A percentile compares a stretch with the other conserved stretches of the same genome.
Evolutionary conservation across 2,888 invertebrate species (phyloP).

Genomic region (Homarus gammarus): DNA sequence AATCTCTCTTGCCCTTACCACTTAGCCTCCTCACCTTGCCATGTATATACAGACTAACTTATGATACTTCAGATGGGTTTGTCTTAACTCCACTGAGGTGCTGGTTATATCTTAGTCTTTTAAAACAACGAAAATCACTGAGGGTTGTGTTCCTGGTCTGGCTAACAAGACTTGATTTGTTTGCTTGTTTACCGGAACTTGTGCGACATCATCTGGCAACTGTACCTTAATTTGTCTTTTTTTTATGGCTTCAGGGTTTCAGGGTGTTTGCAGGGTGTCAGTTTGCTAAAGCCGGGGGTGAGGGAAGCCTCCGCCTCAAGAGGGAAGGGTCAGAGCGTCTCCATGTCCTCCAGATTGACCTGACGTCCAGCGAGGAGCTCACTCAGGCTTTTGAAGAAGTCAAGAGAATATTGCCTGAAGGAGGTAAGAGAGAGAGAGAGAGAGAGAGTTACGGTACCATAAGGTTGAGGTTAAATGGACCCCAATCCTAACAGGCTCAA

Average conservation of each 20-base stretch:
- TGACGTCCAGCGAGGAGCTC: slow-evolving; percentile 79
- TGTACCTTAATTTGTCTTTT: background rate
- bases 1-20: no score
- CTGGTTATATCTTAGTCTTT: no score
- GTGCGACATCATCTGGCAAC: no score
- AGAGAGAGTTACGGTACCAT: no score
- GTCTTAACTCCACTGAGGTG: no score
- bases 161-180: no score
- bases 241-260: slow-evolving; percentile 38
- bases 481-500: no score
- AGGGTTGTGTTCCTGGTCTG: background rate
- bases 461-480: background rate
- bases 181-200: no score
- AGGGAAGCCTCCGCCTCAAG: slow-evolving; percentile 76
- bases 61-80: no score
- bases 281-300: slow-evolving; percentile 65
- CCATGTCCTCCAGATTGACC: slow-evolving; percentile 79
- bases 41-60: no score
- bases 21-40: no score
- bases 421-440: slow-evolving; percentile 20
- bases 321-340: slow-evolving; percentile 76
- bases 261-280: slow-evolving; percentile 58
- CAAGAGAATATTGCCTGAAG: slow-evolving; percentile 67
- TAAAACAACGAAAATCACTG: background rate
- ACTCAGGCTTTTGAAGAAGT: slow-evolving; percentile 77